A percentile compares a stretch with the other conserved stretches of the same genome.
Evolutionary conservation across 2,113 vertebrate genomes (phyloP).

Genomic region (Hemicordylus capensis): DNA sequence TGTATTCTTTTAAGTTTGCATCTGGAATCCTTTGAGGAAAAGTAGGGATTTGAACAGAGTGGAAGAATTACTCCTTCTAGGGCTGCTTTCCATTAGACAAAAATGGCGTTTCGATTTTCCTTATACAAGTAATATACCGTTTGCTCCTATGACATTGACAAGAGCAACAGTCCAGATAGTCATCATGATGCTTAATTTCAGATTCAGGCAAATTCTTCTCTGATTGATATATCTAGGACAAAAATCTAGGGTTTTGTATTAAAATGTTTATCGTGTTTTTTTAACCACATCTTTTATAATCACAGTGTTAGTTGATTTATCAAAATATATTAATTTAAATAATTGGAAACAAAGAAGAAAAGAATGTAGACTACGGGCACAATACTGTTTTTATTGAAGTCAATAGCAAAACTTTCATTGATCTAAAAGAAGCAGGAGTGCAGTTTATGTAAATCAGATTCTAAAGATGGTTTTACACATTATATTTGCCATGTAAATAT

Average conservation of each 20-base stretch:
- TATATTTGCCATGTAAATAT: background rate
- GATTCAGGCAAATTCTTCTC: background rate
- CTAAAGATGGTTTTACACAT: background rate
- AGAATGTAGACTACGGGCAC: background rate
- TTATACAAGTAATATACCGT: background rate
- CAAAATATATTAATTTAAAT: constrained; percentile 7
- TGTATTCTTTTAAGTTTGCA: background rate
- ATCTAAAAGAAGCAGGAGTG: background rate
- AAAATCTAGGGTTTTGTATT: constrained; percentile 16
- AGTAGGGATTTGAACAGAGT: background rate
- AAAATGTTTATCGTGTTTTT: constrained; percentile 34
- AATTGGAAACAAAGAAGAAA: background rate
- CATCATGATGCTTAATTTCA: background rate
- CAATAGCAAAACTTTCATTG: background rate
- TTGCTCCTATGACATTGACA: background rate
- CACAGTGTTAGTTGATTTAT: background rate
- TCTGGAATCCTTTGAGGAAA: background rate
- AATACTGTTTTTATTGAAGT: background rate
- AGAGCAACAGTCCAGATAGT: background rate
- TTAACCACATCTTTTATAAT: background rate
- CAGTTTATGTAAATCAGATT: too few species aligned
- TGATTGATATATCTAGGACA: background rate
- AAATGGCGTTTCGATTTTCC: background rate
- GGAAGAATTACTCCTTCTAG: background rate
- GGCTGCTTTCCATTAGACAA: background rate